Evolutionary conservation across 2,888 invertebrate genomes (phyloP).

Genomic region (Phania funesta): DNA sequence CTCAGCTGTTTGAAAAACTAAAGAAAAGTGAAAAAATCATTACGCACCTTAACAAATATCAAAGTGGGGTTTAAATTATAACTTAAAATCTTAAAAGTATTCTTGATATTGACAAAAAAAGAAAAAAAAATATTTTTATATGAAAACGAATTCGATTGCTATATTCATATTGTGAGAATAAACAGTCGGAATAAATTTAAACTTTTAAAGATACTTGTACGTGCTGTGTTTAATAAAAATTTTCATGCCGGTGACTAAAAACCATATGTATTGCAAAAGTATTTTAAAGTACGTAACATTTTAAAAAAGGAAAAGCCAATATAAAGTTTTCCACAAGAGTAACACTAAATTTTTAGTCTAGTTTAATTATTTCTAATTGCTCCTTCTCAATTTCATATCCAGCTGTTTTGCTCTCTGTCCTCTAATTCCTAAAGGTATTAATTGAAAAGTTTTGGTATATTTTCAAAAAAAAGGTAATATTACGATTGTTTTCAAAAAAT

Average conservation of each 20-base stretch:
- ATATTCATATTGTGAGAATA: constrained; percentile 5
- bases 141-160: not conserved
- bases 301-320: not conserved
- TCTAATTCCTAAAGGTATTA: not conserved
- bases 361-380: not conserved
- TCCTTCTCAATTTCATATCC: constrained; percentile 26
- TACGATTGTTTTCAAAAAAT: constrained; percentile 26
- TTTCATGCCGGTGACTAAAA: constrained; percentile 38
- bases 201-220: not conserved
- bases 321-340: not conserved
- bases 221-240: not conserved
- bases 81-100: not conserved
- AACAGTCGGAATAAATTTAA: not conserved
- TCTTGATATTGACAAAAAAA: not conserved
- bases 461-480: constrained; percentile 28
- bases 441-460: not conserved
- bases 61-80: constrained; percentile 38
- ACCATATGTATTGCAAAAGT: not conserved
- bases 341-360: not conserved
- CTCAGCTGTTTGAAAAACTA: constrained; percentile 51
- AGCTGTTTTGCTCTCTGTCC: constrained; percentile 39
- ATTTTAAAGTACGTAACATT: too few relatives aligned
- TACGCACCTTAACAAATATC: constrained; percentile 58
- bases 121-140: not conserved
- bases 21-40: constrained; percentile 42